Evolutionary conservation across 2,797 vertebrate species (phyloP).

Genomic region (Pangasius djambal): DNA sequence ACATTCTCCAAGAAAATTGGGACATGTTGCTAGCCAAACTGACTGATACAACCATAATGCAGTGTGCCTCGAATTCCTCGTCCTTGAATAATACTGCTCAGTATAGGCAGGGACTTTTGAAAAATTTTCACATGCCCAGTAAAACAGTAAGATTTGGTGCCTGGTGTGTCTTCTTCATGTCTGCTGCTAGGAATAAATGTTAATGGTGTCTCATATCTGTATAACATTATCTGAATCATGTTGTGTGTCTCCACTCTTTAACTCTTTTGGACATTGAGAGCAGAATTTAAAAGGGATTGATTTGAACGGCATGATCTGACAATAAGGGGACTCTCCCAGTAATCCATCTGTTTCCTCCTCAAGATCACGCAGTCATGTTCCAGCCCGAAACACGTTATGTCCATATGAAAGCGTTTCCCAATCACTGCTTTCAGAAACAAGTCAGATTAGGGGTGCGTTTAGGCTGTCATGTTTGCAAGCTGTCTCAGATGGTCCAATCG

Average conservation of each 20-base stretch:
- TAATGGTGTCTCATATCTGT: constrained; percentile 53
- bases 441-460: constrained; percentile 20
- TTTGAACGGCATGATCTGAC: constrained; percentile 27
- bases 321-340: constrained; percentile 21
- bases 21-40: constrained; percentile 48
- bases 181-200: constrained; percentile 62
- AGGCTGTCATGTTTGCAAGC: constrained; percentile 32
- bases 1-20: constrained; percentile 70
- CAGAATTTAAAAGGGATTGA: constrained; percentile 46
- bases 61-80: constrained; percentile 53
- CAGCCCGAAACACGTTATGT: constrained; percentile 48
- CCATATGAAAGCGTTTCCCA: constrained; percentile 40
- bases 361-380: constrained; percentile 64
- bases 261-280: constrained; percentile 48
- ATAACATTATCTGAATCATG: constrained; percentile 48
- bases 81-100: constrained; percentile 47
- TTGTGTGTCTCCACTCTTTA: constrained; percentile 44
- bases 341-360: constrained; percentile 51
- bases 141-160: constrained; percentile 58
- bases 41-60: constrained; percentile 42
- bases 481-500: constrained; percentile 50
- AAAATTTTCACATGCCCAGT: constrained; percentile 45
- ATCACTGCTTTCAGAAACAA: constrained; percentile 44
- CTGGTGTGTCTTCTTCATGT: constrained; percentile 57
- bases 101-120: constrained; percentile 45